Evolutionary conservation across 23 tunicate genomes (phyloP), one percentile per base, ranked within the genome.

Genomic region (Trididemnum miniatum): DNA sequence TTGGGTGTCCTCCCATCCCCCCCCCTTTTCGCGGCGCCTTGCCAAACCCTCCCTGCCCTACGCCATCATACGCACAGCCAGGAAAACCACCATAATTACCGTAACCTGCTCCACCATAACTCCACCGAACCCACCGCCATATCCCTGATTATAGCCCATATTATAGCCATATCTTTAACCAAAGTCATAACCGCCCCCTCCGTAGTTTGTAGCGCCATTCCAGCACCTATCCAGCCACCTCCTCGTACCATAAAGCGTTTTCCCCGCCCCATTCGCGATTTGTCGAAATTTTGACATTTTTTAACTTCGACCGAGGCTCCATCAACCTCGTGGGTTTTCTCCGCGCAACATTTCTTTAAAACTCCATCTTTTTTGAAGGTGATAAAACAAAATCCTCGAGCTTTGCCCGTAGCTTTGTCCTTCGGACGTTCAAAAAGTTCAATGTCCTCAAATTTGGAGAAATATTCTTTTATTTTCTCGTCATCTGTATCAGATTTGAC

Each of bases 301-400:
- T 88, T 88, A 2, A 88, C 93, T 27, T 88, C 93, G 24, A 92
- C 97, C 69, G 57, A 60, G 26, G 74, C 66, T 20, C 94, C 98
- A 64, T 95, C 98, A 0, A 95, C 30, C 32, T 85, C 87, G 32
- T 95, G 98, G 35, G 76, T 50, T 31, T 79, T 78, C 3, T 89
- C 81, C 28, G 64, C 84, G 36, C 84, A 71, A 69, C 82, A 78
- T 49, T 66, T 33, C 20, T 72, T 73, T 12, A 95, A 66, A 34
- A 88, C 33, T 24, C 98, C 94, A 82, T 95, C 98, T 78, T 89
- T 89, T 60, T 85, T 89, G 82, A 85, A 95, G 0, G 98, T 95
- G 35, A 95, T 82, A 73, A 95, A 95, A 51, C 98, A 95, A 79
- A 89, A 95, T 22, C 93, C 95, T 0, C 88, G 84, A 4, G 39